Evolutionary conservation across 2,113 vertebrate species (phyloP), one percentile per base, ranked within the genome.

Genomic region (Anhinga rufa): DNA sequence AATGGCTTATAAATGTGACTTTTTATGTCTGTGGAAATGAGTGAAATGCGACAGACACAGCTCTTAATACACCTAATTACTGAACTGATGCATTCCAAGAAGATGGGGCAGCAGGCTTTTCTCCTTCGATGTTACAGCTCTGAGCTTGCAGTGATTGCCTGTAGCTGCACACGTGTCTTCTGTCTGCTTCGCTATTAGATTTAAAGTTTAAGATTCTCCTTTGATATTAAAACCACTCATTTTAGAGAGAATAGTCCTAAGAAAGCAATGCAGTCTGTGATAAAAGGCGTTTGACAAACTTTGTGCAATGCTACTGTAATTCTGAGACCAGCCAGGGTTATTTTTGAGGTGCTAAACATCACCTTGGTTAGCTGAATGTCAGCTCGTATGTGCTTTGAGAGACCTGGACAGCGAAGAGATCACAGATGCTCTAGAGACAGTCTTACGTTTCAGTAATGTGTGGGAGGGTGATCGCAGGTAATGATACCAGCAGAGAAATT

Each of bases 1-100:
- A 98, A 98, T 97, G 97, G 95, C 87, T 98, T 97, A 92, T 83
- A 96, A 97, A 83, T 93, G 95, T 77, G 88, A 91, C 90, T 94
- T 58, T 88, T 93, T 92, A 66, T 86, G 58, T 88, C 81, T 72
- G 92, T 96, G 92, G 93, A 77, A 97, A 95, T 84, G 94, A 94
- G 88, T 68, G 84, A 96, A 96, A 97, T 51, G 28, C 24, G 21
- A 75, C 92, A 94, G 92, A 79, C 86, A 48, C 57, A 42, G 92
- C 71, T 75, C 61, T 66, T 92, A 85, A 92, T 88, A 91, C 86
- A 65, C 51, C 44, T 95, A 85, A 96, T 95, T 95, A 91, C 44
- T 29, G 42, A 44, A 52, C 13, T 66, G 74, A 74, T 61, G 42
- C 77, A 28, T 65, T 25, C 65, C 38, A 7, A 60, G 71, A 46